These are phyloP conservation scores for Tromatobia lineatoria DNA, from an alignment of 2,888 invertebrate species.

Conservation along the genomic window DNA sequence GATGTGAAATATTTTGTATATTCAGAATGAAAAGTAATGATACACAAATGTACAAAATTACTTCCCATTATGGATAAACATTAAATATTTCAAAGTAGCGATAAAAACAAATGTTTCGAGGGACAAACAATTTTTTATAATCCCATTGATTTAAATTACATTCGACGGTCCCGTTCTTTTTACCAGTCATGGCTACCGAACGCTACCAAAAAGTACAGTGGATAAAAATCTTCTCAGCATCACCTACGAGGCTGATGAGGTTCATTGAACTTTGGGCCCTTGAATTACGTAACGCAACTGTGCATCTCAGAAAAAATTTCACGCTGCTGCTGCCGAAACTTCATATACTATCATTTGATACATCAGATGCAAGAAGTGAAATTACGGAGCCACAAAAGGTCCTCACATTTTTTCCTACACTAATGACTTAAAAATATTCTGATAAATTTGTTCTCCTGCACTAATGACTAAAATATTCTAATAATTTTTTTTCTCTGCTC, in stretches of 20 bases:
- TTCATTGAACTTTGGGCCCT: conserved; percentile 52
- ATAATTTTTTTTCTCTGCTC: conserved; percentile 3
- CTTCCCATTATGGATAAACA: neutral
- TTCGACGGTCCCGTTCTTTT: conserved; percentile 15
- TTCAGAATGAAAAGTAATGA: too few relatives aligned
- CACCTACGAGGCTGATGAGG: conserved; percentile 20
- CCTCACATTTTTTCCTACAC: neutral
- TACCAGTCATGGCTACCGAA: conserved; percentile 41
- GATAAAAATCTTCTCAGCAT: neutral
- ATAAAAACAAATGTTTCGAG: neutral
- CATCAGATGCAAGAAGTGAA: neutral
- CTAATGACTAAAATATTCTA: conserved; percentile 14
- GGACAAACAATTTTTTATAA: conserved; percentile 20
- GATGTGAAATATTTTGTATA: too few relatives aligned
- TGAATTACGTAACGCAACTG: conserved; percentile 19
- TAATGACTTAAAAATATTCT: conserved; percentile 18
- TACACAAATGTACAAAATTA: conserved; percentile 2
- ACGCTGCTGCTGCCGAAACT: conserved; percentile 25
- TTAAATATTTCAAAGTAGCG: neutral
- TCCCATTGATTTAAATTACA: conserved; percentile 32
- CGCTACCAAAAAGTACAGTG: conserved; percentile 29
- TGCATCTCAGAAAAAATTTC: conserved; percentile 26
- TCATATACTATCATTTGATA: conserved; percentile 12
- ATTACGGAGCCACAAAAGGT: conserved; percentile 15
- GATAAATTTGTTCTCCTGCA: neutral